Base-by-base conservation (phyloP, 2,888 invertebrate genomes). In the Julus scanicus region DNA sequence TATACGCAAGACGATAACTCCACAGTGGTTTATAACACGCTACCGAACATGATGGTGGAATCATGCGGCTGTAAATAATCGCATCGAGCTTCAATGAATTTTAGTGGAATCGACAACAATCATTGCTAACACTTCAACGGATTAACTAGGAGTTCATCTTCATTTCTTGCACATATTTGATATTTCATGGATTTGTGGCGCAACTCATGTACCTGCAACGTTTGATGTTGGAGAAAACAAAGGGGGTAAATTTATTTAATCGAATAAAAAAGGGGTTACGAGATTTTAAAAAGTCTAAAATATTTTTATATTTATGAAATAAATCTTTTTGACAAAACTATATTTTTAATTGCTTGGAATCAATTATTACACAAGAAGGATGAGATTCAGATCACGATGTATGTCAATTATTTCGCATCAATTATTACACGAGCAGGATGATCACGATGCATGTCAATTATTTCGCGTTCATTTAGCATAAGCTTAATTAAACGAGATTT, bases 11-110 rank as follows among this genome's bases (percentile, higher is more conserved):
- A 95, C 29, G 96, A 96, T 90, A 71, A 71, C 9, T 20, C 71
- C 29, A 71, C 71, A 9, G 20, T 71, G 6, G 29, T 71, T 71
- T 71, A 71, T 29, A 71, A 71, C 71, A 71, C 20, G 71, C 9
- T 71, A 29, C 96, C 97, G 0, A 97, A 97, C 91, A 97, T 97
- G 97, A 95, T 97, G 80, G 96, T 97, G n/a, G 96, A 97, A 90
- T 95, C 96, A 8, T 97, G 97, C 91, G 97, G 97, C 29, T 97
- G 97, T 39, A 71, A 87, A 17, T 87, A 53, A 86, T 20, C 39
- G 84, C 44, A 84, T 17, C 17, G 44, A 2, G 84, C 37, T 11
- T 15, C 53, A 53, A 8, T 53, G 53, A 15, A 11, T 53, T 11
- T 53, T 9, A 53, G 63, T 63, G 63, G 63, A n/a, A 63, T 63